Evolutionary conservation across 92 coral and sea anemone genomes (phyloP).

Genomic region (Epizoanthus stellaris): DNA sequence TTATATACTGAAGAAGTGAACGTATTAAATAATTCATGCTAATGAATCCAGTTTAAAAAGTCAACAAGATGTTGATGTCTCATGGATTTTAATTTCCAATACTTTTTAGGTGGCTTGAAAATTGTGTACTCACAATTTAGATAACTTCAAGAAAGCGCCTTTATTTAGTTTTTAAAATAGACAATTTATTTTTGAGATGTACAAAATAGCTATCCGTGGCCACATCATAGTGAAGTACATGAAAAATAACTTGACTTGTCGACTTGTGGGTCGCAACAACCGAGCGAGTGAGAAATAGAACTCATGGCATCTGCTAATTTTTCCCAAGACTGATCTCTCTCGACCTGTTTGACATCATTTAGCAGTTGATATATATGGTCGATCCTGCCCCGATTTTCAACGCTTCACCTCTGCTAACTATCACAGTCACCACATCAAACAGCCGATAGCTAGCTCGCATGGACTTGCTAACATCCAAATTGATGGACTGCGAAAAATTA

Average conservation of each 20-base stretch:
- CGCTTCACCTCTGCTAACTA: not conserved
- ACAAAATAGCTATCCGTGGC: too few species aligned
- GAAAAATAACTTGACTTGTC: too few species aligned
- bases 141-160: too few species aligned
- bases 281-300: not conserved
- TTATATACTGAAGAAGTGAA: not conserved
- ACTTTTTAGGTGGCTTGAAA: too few species aligned
- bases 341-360: not conserved
- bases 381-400: not conserved
- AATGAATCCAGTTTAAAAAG: too few species aligned
- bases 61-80: too few species aligned
- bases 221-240: too few species aligned
- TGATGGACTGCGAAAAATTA: slow-evolving; percentile 1
- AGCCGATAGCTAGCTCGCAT: not conserved
- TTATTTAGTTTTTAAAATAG: too few species aligned
- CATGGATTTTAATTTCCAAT: too few species aligned
- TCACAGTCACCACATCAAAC: slow-evolving; percentile 1
- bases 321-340: not conserved
- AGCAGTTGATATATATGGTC: not conserved
- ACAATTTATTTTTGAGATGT: too few species aligned
- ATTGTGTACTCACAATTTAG: too few species aligned
- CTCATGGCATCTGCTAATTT: slow-evolving; percentile 3
- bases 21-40: not conserved
- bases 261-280: not conserved
- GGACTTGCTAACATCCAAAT: not conserved